Conservation (phyloP, 1,140 invertebrate species). For the Maconellicoccus hirsutus region DNA sequence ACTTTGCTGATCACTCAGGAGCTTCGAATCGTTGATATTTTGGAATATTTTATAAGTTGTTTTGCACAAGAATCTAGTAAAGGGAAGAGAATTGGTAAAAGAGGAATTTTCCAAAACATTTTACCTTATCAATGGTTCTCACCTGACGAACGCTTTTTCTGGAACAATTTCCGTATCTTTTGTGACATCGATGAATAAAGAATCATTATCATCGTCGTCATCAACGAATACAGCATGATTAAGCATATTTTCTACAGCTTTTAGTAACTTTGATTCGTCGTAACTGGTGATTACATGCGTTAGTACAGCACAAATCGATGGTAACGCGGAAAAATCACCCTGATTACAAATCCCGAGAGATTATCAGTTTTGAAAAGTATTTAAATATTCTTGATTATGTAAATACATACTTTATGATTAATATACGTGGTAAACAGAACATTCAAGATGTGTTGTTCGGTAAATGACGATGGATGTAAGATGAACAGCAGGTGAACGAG, state of each 20-base stretch:
- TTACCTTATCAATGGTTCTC: background rate
- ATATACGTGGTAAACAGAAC: background rate
- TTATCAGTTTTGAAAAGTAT: background rate
- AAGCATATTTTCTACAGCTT: background rate
- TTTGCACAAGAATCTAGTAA: conserved; percentile 1
- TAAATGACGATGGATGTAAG: background rate
- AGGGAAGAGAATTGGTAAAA: background rate
- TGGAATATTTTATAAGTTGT: background rate
- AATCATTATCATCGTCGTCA: background rate
- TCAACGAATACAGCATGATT: background rate
- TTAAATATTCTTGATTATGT: background rate
- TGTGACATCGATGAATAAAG: background rate
- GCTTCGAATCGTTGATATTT: background rate
- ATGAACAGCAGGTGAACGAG: background rate
- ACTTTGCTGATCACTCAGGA: background rate
- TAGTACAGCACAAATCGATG: background rate
- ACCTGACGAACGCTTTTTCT: background rate
- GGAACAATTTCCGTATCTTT: background rate
- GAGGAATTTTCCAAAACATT: background rate
- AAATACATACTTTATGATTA: background rate
- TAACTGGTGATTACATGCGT: background rate
- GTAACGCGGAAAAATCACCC: background rate
- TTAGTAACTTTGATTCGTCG: background rate
- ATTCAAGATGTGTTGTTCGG: background rate
- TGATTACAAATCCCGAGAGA: background rate